Conservation (phyloP, 2,888 invertebrate genomes). For the Coremacera marginata region DNA sequence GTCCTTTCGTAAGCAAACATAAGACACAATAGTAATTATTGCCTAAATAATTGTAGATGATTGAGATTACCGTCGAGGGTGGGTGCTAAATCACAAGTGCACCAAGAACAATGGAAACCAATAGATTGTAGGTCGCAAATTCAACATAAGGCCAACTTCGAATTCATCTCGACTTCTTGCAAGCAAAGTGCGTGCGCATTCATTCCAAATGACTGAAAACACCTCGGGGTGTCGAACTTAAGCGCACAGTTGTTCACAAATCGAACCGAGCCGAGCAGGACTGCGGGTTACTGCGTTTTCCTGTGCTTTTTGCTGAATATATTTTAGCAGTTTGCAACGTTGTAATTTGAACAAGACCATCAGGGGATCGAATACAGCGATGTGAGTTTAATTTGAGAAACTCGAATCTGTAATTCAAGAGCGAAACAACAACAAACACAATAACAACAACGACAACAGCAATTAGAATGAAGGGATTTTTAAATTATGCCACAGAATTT, state of each 20-base stretch:
- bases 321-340: conserved; percentile 50
- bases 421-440: conserved; percentile 37
- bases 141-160: conserved; percentile 40
- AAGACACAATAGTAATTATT: conserved; percentile 68
- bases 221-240: conserved; percentile 67
- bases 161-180: conserved; percentile 38
- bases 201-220: conserved; percentile 69
- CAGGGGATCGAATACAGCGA: conserved; percentile 43
- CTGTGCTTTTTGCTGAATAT: not conserved
- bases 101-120: conserved; percentile 19
- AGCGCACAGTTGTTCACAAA: conserved; percentile 35
- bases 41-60: conserved; percentile 66
- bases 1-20: conserved; percentile 48
- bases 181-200: conserved; percentile 50
- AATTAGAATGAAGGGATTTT: conserved; percentile 54
- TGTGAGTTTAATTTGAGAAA: conserved; percentile 15
- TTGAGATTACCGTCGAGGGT: conserved; percentile 35
- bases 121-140: conserved; percentile 35
- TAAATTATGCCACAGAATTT: conserved; percentile 62
- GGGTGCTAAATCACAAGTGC: conserved; percentile 29
- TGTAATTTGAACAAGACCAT: conserved; percentile 57
- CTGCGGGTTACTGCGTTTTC: not conserved
- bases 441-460: conserved; percentile 48
- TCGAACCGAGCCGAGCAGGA: not conserved
- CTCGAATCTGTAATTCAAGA: conserved; percentile 42